Conservation (phyloP, 1,140 invertebrate species). For the Globodera rostochiensis region DNA sequence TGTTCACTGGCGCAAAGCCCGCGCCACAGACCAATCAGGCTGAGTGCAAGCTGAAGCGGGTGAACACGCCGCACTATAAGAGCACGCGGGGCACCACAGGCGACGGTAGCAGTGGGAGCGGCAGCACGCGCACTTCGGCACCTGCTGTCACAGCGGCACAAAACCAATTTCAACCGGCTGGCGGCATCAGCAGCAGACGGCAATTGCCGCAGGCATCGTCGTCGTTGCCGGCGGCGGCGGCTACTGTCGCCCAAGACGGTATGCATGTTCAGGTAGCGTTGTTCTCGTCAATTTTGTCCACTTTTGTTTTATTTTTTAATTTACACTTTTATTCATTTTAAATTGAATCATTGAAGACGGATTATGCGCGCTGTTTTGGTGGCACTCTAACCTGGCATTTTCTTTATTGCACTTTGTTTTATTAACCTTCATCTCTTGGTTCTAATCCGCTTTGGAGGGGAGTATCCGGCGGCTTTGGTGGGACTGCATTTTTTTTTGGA, state of each 20-base stretch:
- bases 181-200: not conserved
- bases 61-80: constrained; percentile 63
- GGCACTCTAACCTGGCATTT: too few species aligned
- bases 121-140: not conserved
- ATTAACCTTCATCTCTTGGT: too few species aligned
- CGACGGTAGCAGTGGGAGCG: not conserved
- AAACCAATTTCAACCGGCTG: too few species aligned
- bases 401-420: too few species aligned
- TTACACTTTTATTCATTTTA: too few species aligned
- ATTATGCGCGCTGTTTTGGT: too few species aligned
- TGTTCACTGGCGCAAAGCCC: constrained; percentile 12
- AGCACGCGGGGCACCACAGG: constrained; percentile 10
- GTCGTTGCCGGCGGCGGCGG: not conserved
- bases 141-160: too few species aligned
- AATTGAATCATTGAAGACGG: too few species aligned
- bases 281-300: constrained; percentile 28
- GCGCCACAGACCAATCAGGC: constrained; percentile 6
- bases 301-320: constrained; percentile 18
- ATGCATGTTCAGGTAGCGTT: constrained; percentile 40
- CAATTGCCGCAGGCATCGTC: not conserved
- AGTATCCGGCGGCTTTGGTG: too few species aligned
- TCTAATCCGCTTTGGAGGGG: too few species aligned
- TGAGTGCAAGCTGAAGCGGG: constrained; percentile 53
- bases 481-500: too few species aligned
- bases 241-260: constrained; percentile 23